A percentile compares a stretch with the other conserved stretches of the same genome.
phyloP scores from a whole-genome alignment of 1,140 invertebrate genomes.

The Dendroctonus ponderosae region DNA sequence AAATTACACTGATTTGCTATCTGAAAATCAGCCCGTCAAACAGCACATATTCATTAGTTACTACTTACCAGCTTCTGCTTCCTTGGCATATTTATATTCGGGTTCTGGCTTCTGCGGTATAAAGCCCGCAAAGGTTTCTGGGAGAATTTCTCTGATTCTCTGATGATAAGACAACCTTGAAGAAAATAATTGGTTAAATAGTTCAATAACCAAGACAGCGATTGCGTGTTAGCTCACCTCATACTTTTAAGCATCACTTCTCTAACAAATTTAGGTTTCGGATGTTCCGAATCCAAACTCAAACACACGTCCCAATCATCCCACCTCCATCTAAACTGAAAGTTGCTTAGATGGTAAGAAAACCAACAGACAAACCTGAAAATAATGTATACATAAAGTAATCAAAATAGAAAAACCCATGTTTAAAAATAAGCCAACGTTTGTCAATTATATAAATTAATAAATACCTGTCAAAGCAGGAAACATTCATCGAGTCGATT shows the following conservation, averaged over 20 bases:
- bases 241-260: slow-evolving; percentile 91
- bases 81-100: slow-evolving; percentile 79
- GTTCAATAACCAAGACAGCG: neutral
- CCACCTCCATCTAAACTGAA: slow-evolving; percentile 99
- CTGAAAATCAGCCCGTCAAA: too few species aligned
- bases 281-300: slow-evolving; percentile 83
- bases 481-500: slow-evolving; percentile 95
- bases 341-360: slow-evolving; percentile 98
- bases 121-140: slow-evolving; percentile 79
- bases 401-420: slow-evolving; percentile 3
- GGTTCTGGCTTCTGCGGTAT: slow-evolving; percentile 78
- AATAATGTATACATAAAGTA: neutral
- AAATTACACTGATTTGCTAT: too few species aligned
- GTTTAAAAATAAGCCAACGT: neutral
- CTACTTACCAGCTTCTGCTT: slow-evolving; percentile 70
- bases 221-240: slow-evolving; percentile 58
- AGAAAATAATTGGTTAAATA: slow-evolving; percentile 31
- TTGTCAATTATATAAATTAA: neutral
- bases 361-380: slow-evolving; percentile 93
- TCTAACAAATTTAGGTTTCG: slow-evolving; percentile 92
- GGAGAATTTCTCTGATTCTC: slow-evolving; percentile 88
- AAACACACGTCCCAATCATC: slow-evolving; percentile 88
- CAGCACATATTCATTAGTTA: neutral
- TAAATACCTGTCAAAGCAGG: slow-evolving; percentile 78
- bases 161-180: slow-evolving; percentile 92